Evolutionary conservation across 2,113 vertebrate species (phyloP).

Genomic region (Dipodomys ordii): DNA sequence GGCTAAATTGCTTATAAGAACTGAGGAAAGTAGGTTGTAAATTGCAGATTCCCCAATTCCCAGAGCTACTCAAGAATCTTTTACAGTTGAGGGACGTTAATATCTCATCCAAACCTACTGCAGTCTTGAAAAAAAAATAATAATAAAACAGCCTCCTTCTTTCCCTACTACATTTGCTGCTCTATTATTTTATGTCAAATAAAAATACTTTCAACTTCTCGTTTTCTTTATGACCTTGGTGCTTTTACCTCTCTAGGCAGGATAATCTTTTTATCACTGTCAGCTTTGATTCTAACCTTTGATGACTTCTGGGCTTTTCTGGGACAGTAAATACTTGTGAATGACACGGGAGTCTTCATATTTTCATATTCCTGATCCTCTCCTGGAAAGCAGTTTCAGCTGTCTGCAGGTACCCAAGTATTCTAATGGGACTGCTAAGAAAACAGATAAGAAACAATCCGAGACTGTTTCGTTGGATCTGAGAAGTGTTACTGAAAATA

Average conservation of each 20-base stretch:
- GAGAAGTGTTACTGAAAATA: constrained; percentile 24
- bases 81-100: constrained; percentile 74
- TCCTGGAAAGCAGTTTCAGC: constrained; percentile 37
- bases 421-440: constrained; percentile 40
- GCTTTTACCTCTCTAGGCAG: background rate
- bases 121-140: constrained; percentile 57
- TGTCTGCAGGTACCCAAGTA: background rate
- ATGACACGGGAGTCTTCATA: constrained; percentile 32
- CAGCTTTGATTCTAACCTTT: constrained; percentile 45
- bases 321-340: constrained; percentile 30
- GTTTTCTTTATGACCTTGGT: constrained; percentile 44
- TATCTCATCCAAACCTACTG: constrained; percentile 49
- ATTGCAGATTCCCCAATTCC: constrained; percentile 73
- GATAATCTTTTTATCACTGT: constrained; percentile 38
- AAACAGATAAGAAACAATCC: background rate
- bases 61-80: constrained; percentile 72
- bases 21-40: constrained; percentile 70
- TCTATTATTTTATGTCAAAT: constrained; percentile 54
- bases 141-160: constrained; percentile 8
- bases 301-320: constrained; percentile 59
- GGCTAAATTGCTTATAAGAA: constrained; percentile 77
- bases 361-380: constrained; percentile 33
- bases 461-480: background rate
- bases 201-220: constrained; percentile 55
- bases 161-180: background rate